Conservation (phyloP, 2,797 vertebrate species). For the Gadopsis bispinosus region DNA sequence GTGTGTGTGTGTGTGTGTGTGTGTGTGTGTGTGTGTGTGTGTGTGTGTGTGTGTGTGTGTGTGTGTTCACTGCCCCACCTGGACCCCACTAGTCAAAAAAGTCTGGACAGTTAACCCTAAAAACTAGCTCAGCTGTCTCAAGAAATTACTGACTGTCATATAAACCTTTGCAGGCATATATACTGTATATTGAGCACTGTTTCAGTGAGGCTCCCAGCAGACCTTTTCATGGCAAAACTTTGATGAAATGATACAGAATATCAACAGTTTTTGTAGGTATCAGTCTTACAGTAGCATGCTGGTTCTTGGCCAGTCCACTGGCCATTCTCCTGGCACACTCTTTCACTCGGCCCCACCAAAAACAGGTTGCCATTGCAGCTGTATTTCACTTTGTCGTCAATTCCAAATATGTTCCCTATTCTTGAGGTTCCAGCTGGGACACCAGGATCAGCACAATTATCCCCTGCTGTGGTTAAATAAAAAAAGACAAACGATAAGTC, state of each 20-base stretch:
- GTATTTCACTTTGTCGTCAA: slow-evolving; percentile 66
- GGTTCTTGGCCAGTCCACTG: slow-evolving; percentile 77
- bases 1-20: too few relatives aligned
- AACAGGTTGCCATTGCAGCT: slow-evolving; percentile 55
- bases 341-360: slow-evolving; percentile 69
- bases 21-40: too few relatives aligned
- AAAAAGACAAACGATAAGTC: background rate
- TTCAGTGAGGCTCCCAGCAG: background rate
- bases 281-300: slow-evolving; percentile 78
- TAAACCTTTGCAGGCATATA: background rate
- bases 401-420: slow-evolving; percentile 56
- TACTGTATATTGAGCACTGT: background rate
- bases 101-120: background rate
- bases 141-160: background rate
- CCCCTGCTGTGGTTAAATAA: slow-evolving; percentile 44
- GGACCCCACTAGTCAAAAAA: too few relatives aligned
- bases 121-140: background rate
- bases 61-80: too few relatives aligned
- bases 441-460: slow-evolving; percentile 74
- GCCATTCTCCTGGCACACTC: slow-evolving; percentile 70
- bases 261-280: background rate
- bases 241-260: background rate
- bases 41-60: too few relatives aligned
- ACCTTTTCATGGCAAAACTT: background rate
- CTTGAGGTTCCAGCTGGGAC: slow-evolving; percentile 73